Evolutionary conservation across 2,113 vertebrate species (phyloP), one percentile per base, ranked within the genome.

Genomic region (Willisornis vidua): DNA sequence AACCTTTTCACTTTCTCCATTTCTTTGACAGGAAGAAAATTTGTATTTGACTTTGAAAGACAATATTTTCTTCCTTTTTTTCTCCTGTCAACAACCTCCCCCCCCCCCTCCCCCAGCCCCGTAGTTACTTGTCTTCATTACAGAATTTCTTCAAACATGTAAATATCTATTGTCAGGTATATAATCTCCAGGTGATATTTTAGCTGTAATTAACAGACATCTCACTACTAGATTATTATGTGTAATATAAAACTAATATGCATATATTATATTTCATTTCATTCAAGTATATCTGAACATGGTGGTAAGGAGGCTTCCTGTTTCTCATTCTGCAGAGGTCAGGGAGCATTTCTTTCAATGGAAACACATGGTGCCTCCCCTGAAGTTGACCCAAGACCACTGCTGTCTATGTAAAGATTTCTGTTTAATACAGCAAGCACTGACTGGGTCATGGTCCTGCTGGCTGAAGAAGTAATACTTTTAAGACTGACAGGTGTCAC

Each of bases 21-120:
- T 88, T 71, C 74, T 59, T 84, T 78, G 59, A 79, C 52, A 74
- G 63, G 52, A 96, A 66, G 23, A 74, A 62, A 89, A 78, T 81
- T 92, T 82, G 89, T 23, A 89, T 83, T 70, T 83, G 41, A 62
- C 41, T 91, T 85, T 90, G 59, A 92, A 71, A 58, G 49, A 55
- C 33, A 93, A 65, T 75, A 23, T 63, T 71, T 46, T 74, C 10
- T 85, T 67, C 10, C 5, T 37, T 37, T 20, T n/a, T 57, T 31
- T 39, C 39, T 39, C 39, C n/a, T n/a, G n/a, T n/a, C n/a, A n/a
- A n/a, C n/a, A 37, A 37, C 7, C 37, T 37, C 7, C 37, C 37
- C 37, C 37, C 37, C 37, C 41, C 41, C 13, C 12, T 12, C 41
- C 41, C 41, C 41, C 12, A 41, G 14, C 41, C 41, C 12, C 13